Conservation (phyloP, 2,113 vertebrate species). For the Malurus melanocephalus region DNA sequence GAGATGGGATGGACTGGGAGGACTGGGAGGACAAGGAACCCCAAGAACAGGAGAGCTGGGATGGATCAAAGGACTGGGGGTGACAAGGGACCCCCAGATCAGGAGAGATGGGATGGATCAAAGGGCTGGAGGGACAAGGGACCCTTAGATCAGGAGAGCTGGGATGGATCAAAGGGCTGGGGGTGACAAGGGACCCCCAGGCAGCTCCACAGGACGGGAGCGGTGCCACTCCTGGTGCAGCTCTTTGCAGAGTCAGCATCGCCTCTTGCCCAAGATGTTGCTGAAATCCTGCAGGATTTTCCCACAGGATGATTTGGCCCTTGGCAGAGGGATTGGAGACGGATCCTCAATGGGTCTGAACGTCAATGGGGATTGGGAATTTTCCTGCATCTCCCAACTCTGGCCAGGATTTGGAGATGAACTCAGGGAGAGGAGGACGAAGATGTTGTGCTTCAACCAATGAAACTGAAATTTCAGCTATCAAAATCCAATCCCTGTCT, state of each 20-base stretch:
- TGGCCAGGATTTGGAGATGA: neutral
- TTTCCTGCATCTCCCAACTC: neutral
- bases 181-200: fast-evolving
- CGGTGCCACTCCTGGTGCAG: neutral
- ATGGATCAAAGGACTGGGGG: fast-evolving
- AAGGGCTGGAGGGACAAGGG: too few relatives aligned
- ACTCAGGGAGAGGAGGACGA: neutral
- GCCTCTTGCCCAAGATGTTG: neutral
- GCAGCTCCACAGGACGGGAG: neutral
- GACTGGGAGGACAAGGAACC: too few relatives aligned
- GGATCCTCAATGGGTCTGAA: fast-evolving
- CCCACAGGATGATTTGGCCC: neutral
- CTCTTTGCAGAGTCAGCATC: neutral
- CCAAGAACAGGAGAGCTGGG: fast-evolving
- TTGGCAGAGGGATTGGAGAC: neutral
- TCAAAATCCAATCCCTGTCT: neutral
- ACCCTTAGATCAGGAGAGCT: too few relatives aligned
- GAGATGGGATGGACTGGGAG: neutral
- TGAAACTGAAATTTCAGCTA: neutral
- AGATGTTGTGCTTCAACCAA: neutral
- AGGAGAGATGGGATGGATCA: neutral
- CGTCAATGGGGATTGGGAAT: neutral
- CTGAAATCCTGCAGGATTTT: neutral
- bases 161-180: neutral
- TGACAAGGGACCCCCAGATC: too few relatives aligned